Conservation (phyloP, 2,888 invertebrate genomes). For the Bugula neritina region DNA sequence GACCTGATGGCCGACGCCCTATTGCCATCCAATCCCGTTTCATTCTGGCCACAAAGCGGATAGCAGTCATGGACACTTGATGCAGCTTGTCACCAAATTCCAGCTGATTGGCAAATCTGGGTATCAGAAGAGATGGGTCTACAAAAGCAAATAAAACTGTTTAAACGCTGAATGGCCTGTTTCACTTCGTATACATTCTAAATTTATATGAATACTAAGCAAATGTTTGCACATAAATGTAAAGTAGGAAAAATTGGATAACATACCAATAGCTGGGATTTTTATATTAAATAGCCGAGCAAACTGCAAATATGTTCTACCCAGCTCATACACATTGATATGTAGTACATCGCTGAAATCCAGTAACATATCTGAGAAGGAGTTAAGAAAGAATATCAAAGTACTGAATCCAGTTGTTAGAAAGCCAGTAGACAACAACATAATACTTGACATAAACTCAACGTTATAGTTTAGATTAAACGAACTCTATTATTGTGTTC, state of each 20-base stretch:
- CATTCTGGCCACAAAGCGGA: constrained; percentile 91
- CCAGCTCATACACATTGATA: constrained; percentile 90
- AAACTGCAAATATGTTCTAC: constrained; percentile 81
- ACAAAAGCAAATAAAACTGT: background rate
- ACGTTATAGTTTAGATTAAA: too few relatives aligned
- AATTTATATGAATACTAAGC: too few relatives aligned
- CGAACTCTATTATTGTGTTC: too few relatives aligned
- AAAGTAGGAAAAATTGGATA: background rate
- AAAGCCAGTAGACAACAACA: too few relatives aligned
- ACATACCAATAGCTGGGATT: constrained; percentile 49
- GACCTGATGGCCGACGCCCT: constrained; percentile 88
- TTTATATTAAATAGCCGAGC: constrained; percentile 79
- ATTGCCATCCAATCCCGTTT: constrained; percentile 95
- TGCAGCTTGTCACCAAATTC: constrained; percentile 87
- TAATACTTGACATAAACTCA: too few relatives aligned
- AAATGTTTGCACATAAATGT: too few relatives aligned
- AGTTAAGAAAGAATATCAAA: background rate
- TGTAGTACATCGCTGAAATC: constrained; percentile 91
- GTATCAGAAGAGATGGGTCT: constrained; percentile 93
- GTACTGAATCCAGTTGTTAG: too few relatives aligned
- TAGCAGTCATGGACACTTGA: constrained; percentile 88
- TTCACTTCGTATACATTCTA: too few relatives aligned
- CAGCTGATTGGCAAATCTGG: constrained; percentile 86
- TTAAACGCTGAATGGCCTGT: too few relatives aligned
- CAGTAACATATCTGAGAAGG: constrained; percentile 72